A percentile compares a stretch with the other conserved stretches of the same genome.
Evolutionary conservation across 2,797 vertebrate genomes (phyloP).

Genomic region (Epinephelus coioides): DNA sequence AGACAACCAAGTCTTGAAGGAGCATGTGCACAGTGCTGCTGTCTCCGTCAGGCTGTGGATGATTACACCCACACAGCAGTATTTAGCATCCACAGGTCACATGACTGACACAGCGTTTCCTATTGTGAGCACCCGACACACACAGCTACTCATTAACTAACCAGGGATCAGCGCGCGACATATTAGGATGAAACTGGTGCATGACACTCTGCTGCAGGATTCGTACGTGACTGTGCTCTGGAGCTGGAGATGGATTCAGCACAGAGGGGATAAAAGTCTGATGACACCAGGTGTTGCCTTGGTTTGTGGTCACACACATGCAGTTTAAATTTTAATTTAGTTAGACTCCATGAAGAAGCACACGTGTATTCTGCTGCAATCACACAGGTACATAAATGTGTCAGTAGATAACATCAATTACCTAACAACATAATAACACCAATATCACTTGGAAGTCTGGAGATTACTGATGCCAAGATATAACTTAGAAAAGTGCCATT

Average conservation of each 20-base stretch:
- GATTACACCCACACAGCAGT: not conserved
- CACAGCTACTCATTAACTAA: slow-evolving; percentile 68
- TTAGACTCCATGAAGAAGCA: no score
- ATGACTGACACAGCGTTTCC: slow-evolving; percentile 48
- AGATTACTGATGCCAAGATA: no score
- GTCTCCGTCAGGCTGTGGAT: slow-evolving; percentile 9
- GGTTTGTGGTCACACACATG: not conserved
- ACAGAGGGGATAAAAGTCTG: no score
- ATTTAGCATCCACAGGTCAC: slow-evolving; percentile 29
- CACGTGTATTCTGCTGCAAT: no score
- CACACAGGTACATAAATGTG: no score
- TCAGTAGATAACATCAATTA: no score
- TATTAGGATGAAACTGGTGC: slow-evolving; percentile 35
- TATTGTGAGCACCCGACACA: slow-evolving; percentile 43
- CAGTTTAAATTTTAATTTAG: not conserved
- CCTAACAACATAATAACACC: no score
- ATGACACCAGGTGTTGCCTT: not conserved
- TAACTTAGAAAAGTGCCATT: no score
- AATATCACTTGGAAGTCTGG: no score
- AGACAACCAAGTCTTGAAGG: not conserved
- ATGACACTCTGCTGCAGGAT: slow-evolving; percentile 37
- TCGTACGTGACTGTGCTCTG: not conserved
- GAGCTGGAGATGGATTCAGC: not conserved
- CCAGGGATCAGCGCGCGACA: slow-evolving; percentile 19
- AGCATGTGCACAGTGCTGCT: slow-evolving; percentile 5